These are phyloP conservation scores for Microctonus brassicae DNA, from an alignment of 2,888 invertebrate species.

Conservation along the genomic window DNA sequence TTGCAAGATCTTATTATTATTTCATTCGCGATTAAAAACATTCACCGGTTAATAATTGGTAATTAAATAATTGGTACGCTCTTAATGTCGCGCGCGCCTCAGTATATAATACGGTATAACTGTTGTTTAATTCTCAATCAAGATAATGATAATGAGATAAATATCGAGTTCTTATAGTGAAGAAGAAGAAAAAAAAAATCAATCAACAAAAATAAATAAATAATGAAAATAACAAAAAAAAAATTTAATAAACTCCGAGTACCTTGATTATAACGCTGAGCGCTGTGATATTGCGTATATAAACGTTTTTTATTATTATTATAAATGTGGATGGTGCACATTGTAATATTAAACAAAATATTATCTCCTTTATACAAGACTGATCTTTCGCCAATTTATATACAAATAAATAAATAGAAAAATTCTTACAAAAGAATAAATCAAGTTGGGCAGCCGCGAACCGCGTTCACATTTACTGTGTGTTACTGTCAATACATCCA, in stretches of 20 bases:
- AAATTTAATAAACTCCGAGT: slow-evolving; percentile 42
- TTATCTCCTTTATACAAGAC: slow-evolving; percentile 62
- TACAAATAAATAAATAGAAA: slow-evolving; percentile 29
- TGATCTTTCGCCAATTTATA: slow-evolving; percentile 49
- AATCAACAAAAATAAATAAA: slow-evolving; percentile 16
- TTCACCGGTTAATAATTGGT: slow-evolving; percentile 21
- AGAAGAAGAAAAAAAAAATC: slow-evolving; percentile 14
- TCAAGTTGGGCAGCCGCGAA: slow-evolving; percentile 56
- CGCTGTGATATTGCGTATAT: slow-evolving; percentile 69
- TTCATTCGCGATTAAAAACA: slow-evolving; percentile 36
- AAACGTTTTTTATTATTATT: slow-evolving; percentile 51
- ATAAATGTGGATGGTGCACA: slow-evolving; percentile 64
- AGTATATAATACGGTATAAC: slow-evolving; percentile 47
- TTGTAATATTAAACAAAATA: slow-evolving; percentile 62
- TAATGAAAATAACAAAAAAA: slow-evolving; percentile 34
- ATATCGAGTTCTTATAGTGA: not conserved
- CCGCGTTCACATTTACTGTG: slow-evolving; percentile 46
- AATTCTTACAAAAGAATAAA: slow-evolving; percentile 23
- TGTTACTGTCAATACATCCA: slow-evolving; percentile 48
- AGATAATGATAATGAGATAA: not conserved
- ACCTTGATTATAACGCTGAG: slow-evolving; percentile 60
- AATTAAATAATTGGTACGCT: slow-evolving; percentile 34
- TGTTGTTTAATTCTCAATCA: slow-evolving; percentile 1
- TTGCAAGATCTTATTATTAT: slow-evolving; percentile 39
- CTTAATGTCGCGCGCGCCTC: slow-evolving; percentile 53